Conservation (phyloP, 1,140 invertebrate genomes). For the Coelopa frigida region DNA sequence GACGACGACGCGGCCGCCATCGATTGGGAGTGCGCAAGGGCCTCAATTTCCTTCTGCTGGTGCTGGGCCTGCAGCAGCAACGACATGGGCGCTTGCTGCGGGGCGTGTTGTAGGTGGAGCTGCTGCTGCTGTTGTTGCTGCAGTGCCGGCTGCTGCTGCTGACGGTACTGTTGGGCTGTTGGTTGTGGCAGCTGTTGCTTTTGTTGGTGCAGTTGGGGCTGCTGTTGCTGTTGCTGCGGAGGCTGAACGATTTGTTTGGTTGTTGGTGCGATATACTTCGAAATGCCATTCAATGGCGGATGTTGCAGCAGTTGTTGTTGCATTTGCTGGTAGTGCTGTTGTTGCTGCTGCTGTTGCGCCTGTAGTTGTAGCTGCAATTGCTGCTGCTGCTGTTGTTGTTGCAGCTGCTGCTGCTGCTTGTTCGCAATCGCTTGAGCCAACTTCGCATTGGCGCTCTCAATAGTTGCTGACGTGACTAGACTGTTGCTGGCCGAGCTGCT, state of each 20-base stretch:
- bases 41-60: constrained; percentile 8
- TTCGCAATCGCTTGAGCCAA: constrained; percentile 38
- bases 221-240: neutral
- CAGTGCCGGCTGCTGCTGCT: constrained; percentile 20
- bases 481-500: constrained; percentile 9
- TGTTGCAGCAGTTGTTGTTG: constrained; percentile 1
- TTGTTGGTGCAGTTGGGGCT: neutral
- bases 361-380: constrained; percentile 14
- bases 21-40: constrained; percentile 8
- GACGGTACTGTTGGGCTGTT: constrained; percentile 3
- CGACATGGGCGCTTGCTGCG: constrained; percentile 13
- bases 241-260: neutral
- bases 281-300: neutral
- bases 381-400: constrained; percentile 14
- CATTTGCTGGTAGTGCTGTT: neutral
- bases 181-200: neutral
- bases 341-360: constrained; percentile 9
- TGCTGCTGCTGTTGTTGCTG: constrained; percentile 12
- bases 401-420: constrained; percentile 31
- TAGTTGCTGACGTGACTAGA: constrained; percentile 9
- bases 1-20: constrained; percentile 26
- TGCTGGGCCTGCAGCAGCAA: constrained; percentile 4
- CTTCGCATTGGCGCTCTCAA: constrained; percentile 33
- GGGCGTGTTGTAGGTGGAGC: constrained; percentile 17
- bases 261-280: too few species aligned